phyloP scores from a whole-genome alignment of 2,113 vertebrate species.

The Ochotona princeps region DNA sequence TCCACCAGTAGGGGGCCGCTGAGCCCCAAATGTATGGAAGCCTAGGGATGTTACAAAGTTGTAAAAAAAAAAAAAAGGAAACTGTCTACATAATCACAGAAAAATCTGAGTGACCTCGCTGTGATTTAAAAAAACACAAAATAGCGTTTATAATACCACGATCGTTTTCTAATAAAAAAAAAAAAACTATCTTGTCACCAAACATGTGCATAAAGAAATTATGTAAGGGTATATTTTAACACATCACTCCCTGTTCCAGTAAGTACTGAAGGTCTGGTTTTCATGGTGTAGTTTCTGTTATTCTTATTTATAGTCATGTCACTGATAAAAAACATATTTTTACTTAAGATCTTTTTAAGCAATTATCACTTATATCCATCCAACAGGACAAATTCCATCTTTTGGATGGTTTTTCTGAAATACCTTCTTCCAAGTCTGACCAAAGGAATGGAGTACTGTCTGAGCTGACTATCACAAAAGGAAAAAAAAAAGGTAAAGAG shows the following conservation, averaged over 20 bases:
- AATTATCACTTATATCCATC: slow-evolving; percentile 32
- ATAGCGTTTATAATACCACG: background rate
- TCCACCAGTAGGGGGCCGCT: background rate
- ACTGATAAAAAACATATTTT: slow-evolving; percentile 31
- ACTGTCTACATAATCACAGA: background rate
- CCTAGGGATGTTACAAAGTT: background rate
- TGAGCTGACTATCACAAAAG: background rate
- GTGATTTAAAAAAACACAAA: background rate
- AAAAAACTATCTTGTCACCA: background rate
- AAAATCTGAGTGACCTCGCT: background rate
- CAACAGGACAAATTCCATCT: slow-evolving; percentile 26
- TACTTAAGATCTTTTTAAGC: slow-evolving; percentile 25
- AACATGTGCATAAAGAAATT: background rate
- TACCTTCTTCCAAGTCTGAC: background rate
- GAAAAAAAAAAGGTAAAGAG: slow-evolving; percentile 59
- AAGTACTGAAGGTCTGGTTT: slow-evolving; percentile 11
- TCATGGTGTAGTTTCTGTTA: background rate
- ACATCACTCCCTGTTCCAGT: background rate
- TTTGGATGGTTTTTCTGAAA: slow-evolving; percentile 1
- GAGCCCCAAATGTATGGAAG: background rate
- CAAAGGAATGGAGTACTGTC: slow-evolving; percentile 20
- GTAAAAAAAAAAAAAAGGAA: background rate
- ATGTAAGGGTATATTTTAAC: background rate
- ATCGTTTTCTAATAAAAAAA: slow-evolving; percentile 15
- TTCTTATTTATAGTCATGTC: slow-evolving; percentile 26